phyloP scores from a whole-genome alignment of 1,140 invertebrate genomes.

The Micrasema minimum region DNA sequence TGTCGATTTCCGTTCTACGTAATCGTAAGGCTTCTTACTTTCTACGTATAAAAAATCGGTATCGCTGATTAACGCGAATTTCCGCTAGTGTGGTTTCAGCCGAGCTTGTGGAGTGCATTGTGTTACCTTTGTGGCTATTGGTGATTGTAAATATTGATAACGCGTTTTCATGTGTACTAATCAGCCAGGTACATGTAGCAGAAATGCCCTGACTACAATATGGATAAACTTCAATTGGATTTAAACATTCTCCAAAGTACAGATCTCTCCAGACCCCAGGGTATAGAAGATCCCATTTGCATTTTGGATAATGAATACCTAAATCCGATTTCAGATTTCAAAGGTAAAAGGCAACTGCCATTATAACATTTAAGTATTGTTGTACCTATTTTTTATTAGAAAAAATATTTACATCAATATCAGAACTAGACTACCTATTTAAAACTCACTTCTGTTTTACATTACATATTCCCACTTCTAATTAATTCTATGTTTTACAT shows the following conservation, averaged over 20 bases:
- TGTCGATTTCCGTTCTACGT: conserved; percentile 36
- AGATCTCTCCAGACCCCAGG: conserved; percentile 3
- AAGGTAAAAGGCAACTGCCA: conserved; percentile 28
- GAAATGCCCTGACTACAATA: conserved; percentile 15
- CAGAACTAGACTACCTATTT: no score
- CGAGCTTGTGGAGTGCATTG: conserved; percentile 26
- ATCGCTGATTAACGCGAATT: conserved; percentile 33
- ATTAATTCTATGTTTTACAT: no score
- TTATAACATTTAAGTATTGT: conserved; percentile 12
- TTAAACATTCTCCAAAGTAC: conserved; percentile 37
- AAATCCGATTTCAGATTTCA: conserved; percentile 44
- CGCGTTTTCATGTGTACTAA: conserved; percentile 1
- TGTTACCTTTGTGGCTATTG: conserved; percentile 22
- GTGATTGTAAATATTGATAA: conserved; percentile 42
- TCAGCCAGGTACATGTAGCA: neutral
- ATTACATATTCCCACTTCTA: no score
- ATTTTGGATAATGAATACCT: conserved; percentile 43
- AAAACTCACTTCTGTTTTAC: no score
- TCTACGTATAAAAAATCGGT: conserved; percentile 32
- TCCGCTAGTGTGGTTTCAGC: conserved; percentile 27
- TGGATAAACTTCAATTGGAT: conserved; percentile 48
- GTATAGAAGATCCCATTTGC: conserved; percentile 37
- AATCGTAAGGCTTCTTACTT: conserved; percentile 43
- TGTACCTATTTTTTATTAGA: neutral
- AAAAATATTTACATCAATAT: no score